Base-by-base conservation (phyloP, 2,888 invertebrate species). In the Idaea dimidiata region DNA sequence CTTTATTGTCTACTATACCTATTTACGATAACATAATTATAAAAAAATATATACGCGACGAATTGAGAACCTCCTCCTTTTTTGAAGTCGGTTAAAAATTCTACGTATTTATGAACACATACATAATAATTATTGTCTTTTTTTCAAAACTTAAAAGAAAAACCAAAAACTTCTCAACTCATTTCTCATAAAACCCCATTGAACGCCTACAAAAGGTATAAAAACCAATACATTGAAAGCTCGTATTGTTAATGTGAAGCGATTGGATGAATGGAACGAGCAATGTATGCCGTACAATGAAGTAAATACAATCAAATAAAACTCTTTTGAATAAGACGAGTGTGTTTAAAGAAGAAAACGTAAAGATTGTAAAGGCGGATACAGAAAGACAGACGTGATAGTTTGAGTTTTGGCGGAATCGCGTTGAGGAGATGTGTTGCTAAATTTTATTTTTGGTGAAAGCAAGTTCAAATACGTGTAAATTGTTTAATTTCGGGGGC, bases 281-380 rank as follows among this genome's bases (percentile, higher is more conserved):
- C 79, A 80, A 80, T 81, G 79, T 80, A 80, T 77, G 72, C 67
- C 78, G 74, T 77, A 79, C 73, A 68, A 76, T 74, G 67, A 80
- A 82, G 81, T 79, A 77, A 75, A 66, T 72, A 70, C 73, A 78
- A 80, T 80, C 78, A 77, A 74, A 76, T 59, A 62, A 62, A 63
- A 1, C 6, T 16, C 54, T 17, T 17, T 55, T 67, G 64, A 69
- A 75, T 73, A 24, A 64, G 62, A 66, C 70, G 74, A 74, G 69
- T 70, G 16, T 54, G 54, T 17, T 16, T 55, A 43, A 43, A 43
- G 14, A 43, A 8, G 14, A 3, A 14, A 43, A 7, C 7, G 10
- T 14, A 43, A 43, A 14, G 3, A 10, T 43, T 14, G 10, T 43
- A 14, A 7, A 8, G 43, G 43, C 14, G 43, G 8, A 14, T 14